These are phyloP conservation scores for Neolamprologus sp. DNA, from an alignment of 2,113 vertebrate genomes.

Conservation along the genomic window DNA sequence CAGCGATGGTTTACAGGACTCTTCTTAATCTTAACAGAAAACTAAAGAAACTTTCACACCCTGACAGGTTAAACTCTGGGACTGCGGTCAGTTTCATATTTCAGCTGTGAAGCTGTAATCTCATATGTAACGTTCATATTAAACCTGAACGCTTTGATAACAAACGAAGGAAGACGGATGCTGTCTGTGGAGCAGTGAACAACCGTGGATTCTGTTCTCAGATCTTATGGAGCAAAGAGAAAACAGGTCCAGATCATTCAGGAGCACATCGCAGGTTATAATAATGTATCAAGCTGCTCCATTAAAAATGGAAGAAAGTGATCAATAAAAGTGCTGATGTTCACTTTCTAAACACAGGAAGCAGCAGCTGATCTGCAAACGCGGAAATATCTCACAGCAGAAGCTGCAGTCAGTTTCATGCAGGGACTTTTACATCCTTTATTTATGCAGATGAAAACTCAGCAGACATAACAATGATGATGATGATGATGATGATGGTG, in stretches of 20 bases:
- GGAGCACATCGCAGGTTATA: background rate
- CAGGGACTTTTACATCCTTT: background rate
- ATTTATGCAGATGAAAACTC: background rate
- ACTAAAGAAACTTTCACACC: background rate
- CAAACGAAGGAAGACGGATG: background rate
- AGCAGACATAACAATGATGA: background rate
- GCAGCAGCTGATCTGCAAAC: background rate
- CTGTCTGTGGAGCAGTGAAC: rapidly evolving
- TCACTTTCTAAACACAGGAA: background rate
- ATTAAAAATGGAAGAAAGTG: background rate
- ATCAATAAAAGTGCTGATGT: background rate
- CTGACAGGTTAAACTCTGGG: background rate
- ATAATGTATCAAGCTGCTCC: background rate
- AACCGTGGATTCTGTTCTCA: background rate
- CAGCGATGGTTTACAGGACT: background rate
- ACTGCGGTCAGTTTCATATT: background rate
- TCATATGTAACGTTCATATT: background rate
- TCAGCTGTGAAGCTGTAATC: background rate
- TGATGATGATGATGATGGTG: background rate
- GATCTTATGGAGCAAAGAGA: background rate
- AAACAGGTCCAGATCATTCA: background rate
- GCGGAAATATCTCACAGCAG: background rate
- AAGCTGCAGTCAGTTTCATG: background rate
- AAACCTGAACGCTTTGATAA: background rate
- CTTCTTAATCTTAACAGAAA: rapidly evolving